Evolutionary conservation across 2,888 invertebrate genomes (phyloP).

Genomic region (Mantis religiosa): DNA sequence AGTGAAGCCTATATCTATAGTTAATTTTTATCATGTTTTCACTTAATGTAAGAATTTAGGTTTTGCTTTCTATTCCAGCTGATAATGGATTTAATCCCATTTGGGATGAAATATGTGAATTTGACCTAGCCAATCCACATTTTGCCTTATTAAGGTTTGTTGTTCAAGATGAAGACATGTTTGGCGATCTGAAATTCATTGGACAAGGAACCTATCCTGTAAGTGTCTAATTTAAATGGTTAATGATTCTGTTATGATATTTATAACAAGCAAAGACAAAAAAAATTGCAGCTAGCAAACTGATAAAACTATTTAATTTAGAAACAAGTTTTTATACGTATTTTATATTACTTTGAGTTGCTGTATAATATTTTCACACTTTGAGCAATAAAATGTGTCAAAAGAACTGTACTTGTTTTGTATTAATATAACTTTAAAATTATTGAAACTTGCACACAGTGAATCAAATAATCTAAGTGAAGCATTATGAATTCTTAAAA

Average conservation of each 20-base stretch:
- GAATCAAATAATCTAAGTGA: too few relatives aligned
- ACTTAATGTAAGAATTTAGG: not conserved
- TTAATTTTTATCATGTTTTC: too few relatives aligned
- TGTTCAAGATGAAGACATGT: slow-evolving; percentile 94
- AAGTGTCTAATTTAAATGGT: slow-evolving; percentile 35
- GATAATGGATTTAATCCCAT: slow-evolving; percentile 93
- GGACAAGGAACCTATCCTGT: slow-evolving; percentile 94
- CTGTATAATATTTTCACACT: too few relatives aligned
- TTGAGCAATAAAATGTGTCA: too few relatives aligned
- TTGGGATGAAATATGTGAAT: slow-evolving; percentile 86
- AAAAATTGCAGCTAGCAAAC: slow-evolving; percentile 15
- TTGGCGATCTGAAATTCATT: slow-evolving; percentile 93
- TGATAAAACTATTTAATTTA: not conserved
- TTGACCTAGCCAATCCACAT: slow-evolving; percentile 75
- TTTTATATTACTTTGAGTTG: too few relatives aligned
- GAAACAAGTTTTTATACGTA: not conserved
- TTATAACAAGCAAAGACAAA: not conserved
- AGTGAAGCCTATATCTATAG: too few relatives aligned
- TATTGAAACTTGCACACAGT: too few relatives aligned
- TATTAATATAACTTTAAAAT: too few relatives aligned
- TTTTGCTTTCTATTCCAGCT: slow-evolving; percentile 41
- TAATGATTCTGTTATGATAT: slow-evolving; percentile 32
- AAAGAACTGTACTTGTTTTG: too few relatives aligned
- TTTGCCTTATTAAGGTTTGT: slow-evolving; percentile 81
- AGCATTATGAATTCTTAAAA: too few relatives aligned